Conservation (phyloP, 2,797 vertebrate genomes). For the Coracias cyanogaster region DNA sequence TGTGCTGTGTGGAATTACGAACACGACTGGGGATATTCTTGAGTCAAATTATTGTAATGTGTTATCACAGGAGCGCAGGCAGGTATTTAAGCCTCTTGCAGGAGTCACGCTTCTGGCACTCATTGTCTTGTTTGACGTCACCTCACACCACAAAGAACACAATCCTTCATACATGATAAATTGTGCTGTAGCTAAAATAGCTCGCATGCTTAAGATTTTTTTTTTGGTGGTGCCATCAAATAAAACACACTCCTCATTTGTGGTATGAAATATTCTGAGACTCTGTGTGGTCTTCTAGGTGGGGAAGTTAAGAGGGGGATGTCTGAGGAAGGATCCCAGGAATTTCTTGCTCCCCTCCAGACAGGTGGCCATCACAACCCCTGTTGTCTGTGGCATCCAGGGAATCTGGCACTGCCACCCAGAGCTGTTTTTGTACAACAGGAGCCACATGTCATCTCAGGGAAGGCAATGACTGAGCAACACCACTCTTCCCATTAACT, state of each 20-base stretch:
- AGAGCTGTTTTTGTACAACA: not conserved
- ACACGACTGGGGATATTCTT: not conserved
- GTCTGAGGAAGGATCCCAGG: not conserved
- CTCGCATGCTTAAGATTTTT: not conserved
- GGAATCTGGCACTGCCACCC: not conserved
- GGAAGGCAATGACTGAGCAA: not conserved
- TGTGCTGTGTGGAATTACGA: not conserved
- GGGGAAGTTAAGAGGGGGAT: not conserved
- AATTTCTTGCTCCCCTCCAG: not conserved
- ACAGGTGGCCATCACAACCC: not conserved
- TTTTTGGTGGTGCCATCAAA: not conserved
- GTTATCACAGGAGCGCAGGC: slow-evolving; percentile 53
- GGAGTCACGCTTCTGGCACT: not conserved
- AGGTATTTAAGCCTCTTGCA: slow-evolving; percentile 30
- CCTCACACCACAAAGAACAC: not conserved
- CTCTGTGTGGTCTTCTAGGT: not conserved
- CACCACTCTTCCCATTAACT: not conserved
- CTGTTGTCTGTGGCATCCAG: not conserved
- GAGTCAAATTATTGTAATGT: not conserved
- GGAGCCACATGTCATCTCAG: not conserved
- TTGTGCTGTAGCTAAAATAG: not conserved
- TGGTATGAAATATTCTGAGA: not conserved
- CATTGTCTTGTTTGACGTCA: slow-evolving; percentile 39
- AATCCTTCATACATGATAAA: not conserved
- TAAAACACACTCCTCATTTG: not conserved